Percentiles rank a stretch among this genome's conserved stretches.
Conservation (phyloP, 2,113 vertebrate species). For the Lepidothrix coronata region DNA sequence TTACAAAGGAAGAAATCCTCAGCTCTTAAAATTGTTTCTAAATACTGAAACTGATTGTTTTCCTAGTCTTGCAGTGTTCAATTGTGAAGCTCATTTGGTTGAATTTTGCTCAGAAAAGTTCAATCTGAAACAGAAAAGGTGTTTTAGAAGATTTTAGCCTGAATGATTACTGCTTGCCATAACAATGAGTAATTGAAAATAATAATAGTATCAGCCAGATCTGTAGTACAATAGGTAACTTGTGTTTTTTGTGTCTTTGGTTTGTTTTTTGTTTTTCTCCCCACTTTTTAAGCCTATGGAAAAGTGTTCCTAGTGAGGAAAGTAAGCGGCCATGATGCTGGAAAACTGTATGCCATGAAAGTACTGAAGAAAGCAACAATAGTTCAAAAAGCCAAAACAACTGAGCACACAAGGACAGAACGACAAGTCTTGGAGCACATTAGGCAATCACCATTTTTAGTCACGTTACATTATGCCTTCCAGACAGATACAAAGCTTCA, state of each 20-base stretch:
- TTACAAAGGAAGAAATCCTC: not conserved
- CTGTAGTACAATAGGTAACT: not conserved
- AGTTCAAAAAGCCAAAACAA: constrained; percentile 96
- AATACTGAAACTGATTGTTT: not conserved
- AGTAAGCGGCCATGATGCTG: constrained; percentile 91
- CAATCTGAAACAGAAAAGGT: not conserved
- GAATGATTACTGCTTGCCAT: not conserved
- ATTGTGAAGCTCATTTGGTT: not conserved
- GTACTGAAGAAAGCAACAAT: constrained; percentile 98
- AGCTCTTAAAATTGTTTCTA: not conserved
- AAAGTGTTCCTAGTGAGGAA: constrained; percentile 97
- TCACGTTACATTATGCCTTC: constrained; percentile 96
- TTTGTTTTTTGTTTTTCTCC: not conserved
- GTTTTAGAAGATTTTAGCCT: not conserved
- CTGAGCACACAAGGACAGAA: constrained; percentile 92
- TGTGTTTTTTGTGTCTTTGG: not conserved
- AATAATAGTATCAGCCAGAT: not conserved
- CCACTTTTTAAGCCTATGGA: constrained; percentile 83
- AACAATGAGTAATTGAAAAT: not conserved
- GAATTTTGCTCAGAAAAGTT: not conserved
- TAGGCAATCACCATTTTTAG: constrained; percentile 90
- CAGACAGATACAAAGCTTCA: constrained; percentile 97
- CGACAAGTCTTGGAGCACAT: constrained; percentile 96
- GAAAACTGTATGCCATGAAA: constrained; percentile 97
- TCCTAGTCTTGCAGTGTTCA: not conserved